Evolutionary conservation across 2,113 vertebrate species (phyloP).

Genomic region (Dolichotis patagonum): DNA sequence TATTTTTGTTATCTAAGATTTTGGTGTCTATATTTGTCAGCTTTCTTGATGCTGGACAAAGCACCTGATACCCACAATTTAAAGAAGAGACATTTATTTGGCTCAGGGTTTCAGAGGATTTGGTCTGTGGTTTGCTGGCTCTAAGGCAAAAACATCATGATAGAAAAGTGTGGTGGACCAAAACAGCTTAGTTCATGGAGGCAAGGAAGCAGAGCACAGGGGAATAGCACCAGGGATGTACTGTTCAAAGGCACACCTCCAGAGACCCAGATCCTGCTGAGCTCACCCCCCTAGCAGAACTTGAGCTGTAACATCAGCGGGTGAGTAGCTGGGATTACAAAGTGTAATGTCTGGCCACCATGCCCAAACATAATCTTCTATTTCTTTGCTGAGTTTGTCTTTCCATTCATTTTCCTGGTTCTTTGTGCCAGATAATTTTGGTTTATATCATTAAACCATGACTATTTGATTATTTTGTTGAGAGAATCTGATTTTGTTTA

Average conservation of each 20-base stretch:
- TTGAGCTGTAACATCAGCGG: neutral
- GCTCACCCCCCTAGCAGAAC: neutral
- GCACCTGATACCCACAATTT: neutral
- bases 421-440: constrained; percentile 12
- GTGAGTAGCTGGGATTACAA: neutral
- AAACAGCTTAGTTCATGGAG: neutral
- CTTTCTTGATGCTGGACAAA: neutral
- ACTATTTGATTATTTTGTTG: neutral
- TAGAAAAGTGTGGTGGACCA: neutral
- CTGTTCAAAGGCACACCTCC: too few relatives aligned
- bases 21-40: neutral
- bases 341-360: too few relatives aligned
- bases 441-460: neutral
- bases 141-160: neutral
- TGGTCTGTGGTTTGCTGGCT: neutral
- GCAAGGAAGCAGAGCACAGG: neutral
- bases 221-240: too few relatives aligned
- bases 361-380: neutral
- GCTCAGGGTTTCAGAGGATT: neutral
- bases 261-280: neutral
- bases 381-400: constrained; percentile 11
- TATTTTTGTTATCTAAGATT: neutral
- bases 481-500: constrained; percentile 19
- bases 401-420: constrained; percentile 28
- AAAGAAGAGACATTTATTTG: neutral